Evolutionary conservation across 2,113 vertebrate genomes (phyloP).

Genomic region (Chionodraco myersi): DNA sequence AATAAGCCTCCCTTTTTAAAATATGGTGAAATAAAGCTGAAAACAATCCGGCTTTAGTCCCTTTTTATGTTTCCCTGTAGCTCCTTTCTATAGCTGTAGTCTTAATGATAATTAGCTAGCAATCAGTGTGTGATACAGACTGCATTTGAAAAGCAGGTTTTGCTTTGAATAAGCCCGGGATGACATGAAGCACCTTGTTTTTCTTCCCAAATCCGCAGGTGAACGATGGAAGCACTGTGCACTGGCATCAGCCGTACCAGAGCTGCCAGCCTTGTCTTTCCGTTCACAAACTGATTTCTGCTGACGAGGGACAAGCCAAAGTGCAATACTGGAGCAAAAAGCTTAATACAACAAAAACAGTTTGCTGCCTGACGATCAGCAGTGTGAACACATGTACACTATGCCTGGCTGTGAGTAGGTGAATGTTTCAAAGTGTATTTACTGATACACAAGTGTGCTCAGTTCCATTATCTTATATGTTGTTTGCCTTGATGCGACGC

Average conservation of each 20-base stretch:
- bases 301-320: conserved; percentile 36
- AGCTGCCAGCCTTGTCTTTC: conserved; percentile 39
- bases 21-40: conserved; percentile 38
- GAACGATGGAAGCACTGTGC: conserved; percentile 46
- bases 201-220: conserved; percentile 59
- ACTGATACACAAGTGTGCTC: background rate
- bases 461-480: background rate
- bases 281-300: conserved; percentile 25
- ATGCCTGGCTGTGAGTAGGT: background rate
- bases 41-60: conserved; percentile 49
- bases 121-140: conserved; percentile 43
- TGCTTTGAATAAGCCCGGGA: conserved; percentile 41
- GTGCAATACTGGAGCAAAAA: conserved; percentile 54
- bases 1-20: background rate
- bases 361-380: conserved; percentile 27
- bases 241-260: conserved; percentile 17
- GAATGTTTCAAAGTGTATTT: conserved; percentile 6
- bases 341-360: conserved; percentile 43
- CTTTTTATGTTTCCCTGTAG: conserved; percentile 10
- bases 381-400: background rate
- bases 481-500: conserved; percentile 12
- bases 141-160: conserved; percentile 49
- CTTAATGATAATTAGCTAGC: conserved; percentile 41
- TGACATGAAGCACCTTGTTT: conserved; percentile 46
- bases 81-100: conserved; percentile 19